These are phyloP conservation scores for Ylistrum balloti DNA, from an alignment of 1,140 invertebrate genomes.

Conservation along the genomic window DNA sequence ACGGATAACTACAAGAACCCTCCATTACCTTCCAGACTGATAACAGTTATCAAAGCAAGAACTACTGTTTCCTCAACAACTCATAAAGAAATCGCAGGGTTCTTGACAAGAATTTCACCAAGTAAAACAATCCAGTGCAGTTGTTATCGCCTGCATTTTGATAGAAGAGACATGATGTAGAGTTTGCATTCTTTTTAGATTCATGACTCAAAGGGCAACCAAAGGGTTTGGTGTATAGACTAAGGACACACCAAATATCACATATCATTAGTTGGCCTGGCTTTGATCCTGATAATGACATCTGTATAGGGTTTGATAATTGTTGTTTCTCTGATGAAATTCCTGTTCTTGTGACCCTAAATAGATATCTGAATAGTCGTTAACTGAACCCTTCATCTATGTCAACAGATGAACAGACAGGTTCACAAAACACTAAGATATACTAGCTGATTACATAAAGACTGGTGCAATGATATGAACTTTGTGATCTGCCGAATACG, in stretches of 20 bases:
- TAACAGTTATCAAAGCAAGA: too few species aligned
- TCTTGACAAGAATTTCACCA: not conserved
- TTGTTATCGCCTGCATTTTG: not conserved
- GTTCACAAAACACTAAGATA: not conserved
- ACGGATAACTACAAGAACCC: too few species aligned
- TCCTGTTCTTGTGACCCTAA: not conserved
- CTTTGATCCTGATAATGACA: conserved; percentile 26
- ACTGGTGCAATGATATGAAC: conserved; percentile 2
- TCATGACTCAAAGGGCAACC: not conserved
- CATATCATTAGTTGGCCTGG: not conserved
- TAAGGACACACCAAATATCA: conserved; percentile 13
- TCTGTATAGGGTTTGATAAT: too few species aligned
- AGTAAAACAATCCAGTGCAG: conserved; percentile 10
- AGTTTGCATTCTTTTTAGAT: not conserved
- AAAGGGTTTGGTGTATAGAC: not conserved
- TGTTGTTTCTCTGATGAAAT: not conserved
- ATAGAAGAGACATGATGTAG: not conserved
- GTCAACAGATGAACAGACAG: not conserved
- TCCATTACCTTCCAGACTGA: too few species aligned
- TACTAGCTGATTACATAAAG: not conserved
- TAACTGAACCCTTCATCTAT: not conserved
- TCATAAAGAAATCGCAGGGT: not conserved
- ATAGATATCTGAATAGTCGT: not conserved
- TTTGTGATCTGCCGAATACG: not conserved
- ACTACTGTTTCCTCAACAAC: not conserved